Percentiles rank a stretch among this genome's conserved stretches.
phyloP scores from a whole-genome alignment of 2,888 invertebrate species.

The Mesorhabditis spiculigera region DNA sequence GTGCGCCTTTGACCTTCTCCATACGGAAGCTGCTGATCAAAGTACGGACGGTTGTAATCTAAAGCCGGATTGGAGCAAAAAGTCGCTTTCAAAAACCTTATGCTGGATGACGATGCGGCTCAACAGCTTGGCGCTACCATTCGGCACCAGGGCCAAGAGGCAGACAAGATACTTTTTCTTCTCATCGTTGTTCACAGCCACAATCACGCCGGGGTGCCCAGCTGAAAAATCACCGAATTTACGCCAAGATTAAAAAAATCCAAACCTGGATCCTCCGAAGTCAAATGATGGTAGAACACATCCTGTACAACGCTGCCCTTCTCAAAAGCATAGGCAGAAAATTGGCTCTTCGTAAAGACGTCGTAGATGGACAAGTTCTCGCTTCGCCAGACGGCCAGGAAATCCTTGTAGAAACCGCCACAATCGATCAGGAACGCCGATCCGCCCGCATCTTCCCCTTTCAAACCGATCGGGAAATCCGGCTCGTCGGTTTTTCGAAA shows the following conservation, averaged over 20 bases:
- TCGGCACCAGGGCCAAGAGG: not conserved
- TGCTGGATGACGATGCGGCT: too few relatives aligned
- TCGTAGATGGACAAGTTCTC: not conserved
- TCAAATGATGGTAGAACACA: not conserved
- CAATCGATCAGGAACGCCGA: not conserved
- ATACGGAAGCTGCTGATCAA: not conserved
- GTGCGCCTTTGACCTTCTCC: not conserved
- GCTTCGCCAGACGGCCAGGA: not conserved
- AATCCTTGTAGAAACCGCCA: not conserved
- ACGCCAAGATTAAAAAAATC: not conserved
- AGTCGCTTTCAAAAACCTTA: not conserved
- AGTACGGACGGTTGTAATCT: not conserved
- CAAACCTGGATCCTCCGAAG: not conserved
- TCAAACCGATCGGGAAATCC: too few relatives aligned
- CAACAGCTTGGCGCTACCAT: too few relatives aligned
- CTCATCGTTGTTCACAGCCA: not conserved
- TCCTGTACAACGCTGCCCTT: not conserved
- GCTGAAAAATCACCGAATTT: not conserved
- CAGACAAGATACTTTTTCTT: not conserved
- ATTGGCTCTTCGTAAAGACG: not conserved
- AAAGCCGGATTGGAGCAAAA: not conserved
- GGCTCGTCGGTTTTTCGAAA: too few relatives aligned
- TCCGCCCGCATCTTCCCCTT: too few relatives aligned
- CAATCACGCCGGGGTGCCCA: not conserved
- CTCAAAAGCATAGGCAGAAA: not conserved